Conservation (phyloP, 2,888 invertebrate species). For the Cephus pulcher region DNA sequence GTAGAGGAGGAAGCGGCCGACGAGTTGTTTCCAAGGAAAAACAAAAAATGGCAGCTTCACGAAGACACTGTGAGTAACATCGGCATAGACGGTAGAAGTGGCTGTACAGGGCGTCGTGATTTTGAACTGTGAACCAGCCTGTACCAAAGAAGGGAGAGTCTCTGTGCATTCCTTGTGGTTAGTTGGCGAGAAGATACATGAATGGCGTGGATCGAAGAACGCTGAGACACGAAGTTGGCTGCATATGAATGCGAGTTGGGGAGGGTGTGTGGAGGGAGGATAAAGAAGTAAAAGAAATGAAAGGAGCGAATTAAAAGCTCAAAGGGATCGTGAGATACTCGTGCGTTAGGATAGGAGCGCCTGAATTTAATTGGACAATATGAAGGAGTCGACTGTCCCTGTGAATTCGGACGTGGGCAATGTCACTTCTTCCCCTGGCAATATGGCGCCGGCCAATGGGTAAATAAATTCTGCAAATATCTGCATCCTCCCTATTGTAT, state of each 20-base stretch:
- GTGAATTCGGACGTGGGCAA: slow-evolving; percentile 41
- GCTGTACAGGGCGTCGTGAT: neutral
- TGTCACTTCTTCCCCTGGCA: slow-evolving; percentile 35
- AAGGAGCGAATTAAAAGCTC: slow-evolving; percentile 21
- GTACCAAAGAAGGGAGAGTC: neutral
- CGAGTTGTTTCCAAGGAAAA: neutral
- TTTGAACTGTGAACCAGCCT: neutral
- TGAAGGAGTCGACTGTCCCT: slow-evolving; percentile 50
- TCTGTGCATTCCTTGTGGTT: neutral
- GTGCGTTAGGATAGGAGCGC: neutral
- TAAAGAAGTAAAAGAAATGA: slow-evolving; percentile 14
- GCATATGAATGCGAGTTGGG: neutral
- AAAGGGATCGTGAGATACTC: neutral
- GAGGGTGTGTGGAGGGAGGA: neutral
- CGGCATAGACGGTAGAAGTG: neutral
- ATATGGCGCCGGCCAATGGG: slow-evolving; percentile 50
- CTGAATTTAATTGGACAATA: slow-evolving; percentile 27
- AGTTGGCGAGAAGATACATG: neutral
- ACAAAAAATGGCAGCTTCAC: neutral
- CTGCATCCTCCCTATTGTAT: slow-evolving; percentile 30
- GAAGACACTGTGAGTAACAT: neutral
- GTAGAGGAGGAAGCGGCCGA: neutral
- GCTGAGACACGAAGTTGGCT: neutral
- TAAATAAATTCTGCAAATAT: slow-evolving; percentile 48
- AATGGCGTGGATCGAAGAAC: neutral